Evolutionary conservation across 2,113 vertebrate genomes (phyloP), one percentile per base, ranked within the genome.

Genomic region (Menidia beryllina): DNA sequence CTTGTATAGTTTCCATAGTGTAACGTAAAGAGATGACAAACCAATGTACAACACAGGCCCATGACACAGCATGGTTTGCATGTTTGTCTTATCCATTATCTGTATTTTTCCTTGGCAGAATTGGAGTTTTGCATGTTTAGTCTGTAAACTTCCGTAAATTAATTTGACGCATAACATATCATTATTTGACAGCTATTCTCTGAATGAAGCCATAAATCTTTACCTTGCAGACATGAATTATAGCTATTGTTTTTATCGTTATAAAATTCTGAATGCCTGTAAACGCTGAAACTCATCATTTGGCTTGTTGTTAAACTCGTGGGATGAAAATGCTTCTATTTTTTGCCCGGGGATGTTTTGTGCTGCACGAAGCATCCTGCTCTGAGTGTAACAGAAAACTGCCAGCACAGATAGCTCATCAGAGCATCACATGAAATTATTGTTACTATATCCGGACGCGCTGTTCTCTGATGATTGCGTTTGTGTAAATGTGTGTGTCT

Each of bases 361-460:
- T 41, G 34, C 62, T 61, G 52, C 15, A 27, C 34, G n/a, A 39
- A 62, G 20, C 65, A 47, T 21, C 57, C 47, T 67, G n/a, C 30
- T 24, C 34, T 25, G n/a, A n/a, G 38, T 41, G 43, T 24, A 47
- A 19, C 55, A 47, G 21, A 57, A 76, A 73, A 58, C 49, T 70
- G 63, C 60, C 25, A 82, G 34, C 67, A 61, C 49, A 73, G 62
- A 34, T 13, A 21, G 10, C 51, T 54, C 63, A 75, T 71, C 70
- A 79, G 65, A 41, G 57, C 71, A 55, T 58, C 38, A 66, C 65
- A 41, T 62, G 60, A 65, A 72, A 74, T 59, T 69, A 64, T 79
- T 52, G 54, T 19, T 61, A 49, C 68, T 69, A 23, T 60, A 66
- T 72, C 53, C 55, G 61, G 54, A 84, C 69, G 24, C 53, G 48